Percentiles rank a stretch among this genome's conserved stretches.
Evolutionary conservation across 1,140 invertebrate genomes (phyloP).

Genomic region (Zaprionus lachaisei): DNA sequence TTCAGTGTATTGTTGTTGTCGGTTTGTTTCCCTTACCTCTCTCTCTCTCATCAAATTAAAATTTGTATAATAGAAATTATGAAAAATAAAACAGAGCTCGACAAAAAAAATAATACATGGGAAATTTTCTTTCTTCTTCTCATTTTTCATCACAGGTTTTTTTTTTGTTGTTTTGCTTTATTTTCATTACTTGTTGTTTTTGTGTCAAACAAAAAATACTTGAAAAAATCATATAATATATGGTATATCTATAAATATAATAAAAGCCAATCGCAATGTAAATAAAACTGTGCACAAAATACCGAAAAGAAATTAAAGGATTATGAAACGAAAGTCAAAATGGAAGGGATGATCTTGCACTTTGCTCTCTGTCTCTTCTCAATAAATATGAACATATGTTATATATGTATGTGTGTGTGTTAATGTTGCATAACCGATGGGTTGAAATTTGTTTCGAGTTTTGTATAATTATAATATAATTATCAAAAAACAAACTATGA

Average conservation of each 20-base stretch:
- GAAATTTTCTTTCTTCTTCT: constrained; percentile 29
- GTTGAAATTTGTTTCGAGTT: constrained; percentile 4
- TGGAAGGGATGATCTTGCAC: not conserved
- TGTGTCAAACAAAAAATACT: constrained; percentile 46
- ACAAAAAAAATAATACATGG: constrained; percentile 64
- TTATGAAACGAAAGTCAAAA: constrained; percentile 13
- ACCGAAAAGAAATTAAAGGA: constrained; percentile 35
- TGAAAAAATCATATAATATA: constrained; percentile 56
- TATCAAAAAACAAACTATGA: constrained; percentile 17
- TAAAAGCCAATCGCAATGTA: constrained; percentile 51
- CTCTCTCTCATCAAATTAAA: constrained; percentile 5
- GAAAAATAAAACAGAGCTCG: constrained; percentile 31
- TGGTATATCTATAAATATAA: constrained; percentile 20
- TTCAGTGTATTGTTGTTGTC: constrained; percentile 27
- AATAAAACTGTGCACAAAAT: constrained; percentile 77
- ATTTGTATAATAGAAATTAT: constrained; percentile 25
- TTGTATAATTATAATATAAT: constrained; percentile 14
- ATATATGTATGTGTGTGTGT: not conserved
- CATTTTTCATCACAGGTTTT: constrained; percentile 60
- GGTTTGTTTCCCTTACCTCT: constrained; percentile 19
- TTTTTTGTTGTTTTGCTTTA: constrained; percentile 40
- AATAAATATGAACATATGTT: too few species aligned
- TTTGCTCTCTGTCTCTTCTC: not conserved
- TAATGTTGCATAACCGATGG: constrained; percentile 19
- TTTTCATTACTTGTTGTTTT: constrained; percentile 49